Evolutionary conservation across 2,888 invertebrate genomes (phyloP).

Genomic region (Temnothorax unifasciatus): DNA sequence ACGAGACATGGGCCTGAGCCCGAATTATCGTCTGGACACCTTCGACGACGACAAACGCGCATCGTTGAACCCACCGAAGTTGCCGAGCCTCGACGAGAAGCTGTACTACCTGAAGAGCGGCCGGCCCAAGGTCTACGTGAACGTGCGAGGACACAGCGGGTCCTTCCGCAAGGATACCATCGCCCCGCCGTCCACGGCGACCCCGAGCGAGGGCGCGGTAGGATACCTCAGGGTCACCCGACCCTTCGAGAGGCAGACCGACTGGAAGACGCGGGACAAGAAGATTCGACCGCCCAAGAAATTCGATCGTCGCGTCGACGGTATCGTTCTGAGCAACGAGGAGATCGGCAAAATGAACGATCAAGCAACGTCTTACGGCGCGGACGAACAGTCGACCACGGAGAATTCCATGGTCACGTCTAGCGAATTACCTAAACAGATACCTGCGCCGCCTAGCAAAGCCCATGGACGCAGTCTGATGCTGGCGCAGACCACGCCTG

Average conservation of each 20-base stretch:
- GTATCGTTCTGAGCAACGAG: slow-evolving; percentile 56
- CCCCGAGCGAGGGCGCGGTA: slow-evolving; percentile 67
- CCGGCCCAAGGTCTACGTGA: slow-evolving; percentile 82
- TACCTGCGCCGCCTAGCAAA: slow-evolving; percentile 85
- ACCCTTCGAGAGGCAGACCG: slow-evolving; percentile 66
- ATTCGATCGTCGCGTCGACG: slow-evolving; percentile 69
- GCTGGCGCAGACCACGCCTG: slow-evolving; percentile 83
- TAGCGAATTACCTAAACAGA: slow-evolving; percentile 86
- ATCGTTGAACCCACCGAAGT: slow-evolving; percentile 65
- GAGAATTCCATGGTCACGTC: slow-evolving; percentile 84
- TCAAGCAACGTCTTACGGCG: slow-evolving; percentile 46
- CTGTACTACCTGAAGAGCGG: slow-evolving; percentile 81
- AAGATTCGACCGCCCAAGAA: slow-evolving; percentile 78
- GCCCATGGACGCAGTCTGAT: slow-evolving; percentile 73
- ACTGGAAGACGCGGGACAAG: slow-evolving; percentile 62
- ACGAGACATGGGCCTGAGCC: slow-evolving; percentile 75
- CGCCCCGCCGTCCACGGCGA: slow-evolving; percentile 55
- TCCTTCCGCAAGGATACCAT: slow-evolving; percentile 71
- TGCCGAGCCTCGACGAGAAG: slow-evolving; percentile 77
- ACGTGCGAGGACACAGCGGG: slow-evolving; percentile 79
- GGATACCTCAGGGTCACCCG: slow-evolving; percentile 70
- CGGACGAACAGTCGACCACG: slow-evolving; percentile 77
- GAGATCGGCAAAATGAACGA: slow-evolving; percentile 51
- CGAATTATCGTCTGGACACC: slow-evolving; percentile 68
- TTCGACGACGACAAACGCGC: slow-evolving; percentile 67